phyloP scores from a whole-genome alignment of 2,888 invertebrate genomes.

The Drosophila monieri region DNA sequence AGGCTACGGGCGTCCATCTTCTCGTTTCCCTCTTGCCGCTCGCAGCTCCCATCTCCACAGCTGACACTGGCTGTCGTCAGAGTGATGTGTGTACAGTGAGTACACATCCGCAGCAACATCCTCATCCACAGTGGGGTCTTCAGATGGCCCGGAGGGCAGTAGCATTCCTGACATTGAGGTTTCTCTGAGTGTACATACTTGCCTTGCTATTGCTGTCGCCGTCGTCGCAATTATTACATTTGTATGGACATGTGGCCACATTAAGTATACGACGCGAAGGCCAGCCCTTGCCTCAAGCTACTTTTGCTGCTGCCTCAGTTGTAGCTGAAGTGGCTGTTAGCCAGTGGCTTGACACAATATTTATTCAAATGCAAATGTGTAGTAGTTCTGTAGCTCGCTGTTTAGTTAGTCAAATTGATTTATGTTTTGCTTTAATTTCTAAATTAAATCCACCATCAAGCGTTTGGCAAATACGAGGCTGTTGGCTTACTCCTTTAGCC shows the following conservation, averaged over 20 bases:
- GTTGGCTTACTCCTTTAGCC: constrained; percentile 28
- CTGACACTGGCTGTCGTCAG: constrained; percentile 35
- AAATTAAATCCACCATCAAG: constrained; percentile 51
- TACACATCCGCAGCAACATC: constrained; percentile 26
- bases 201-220: constrained; percentile 27
- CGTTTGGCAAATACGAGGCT: constrained; percentile 44
- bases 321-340: constrained; percentile 37
- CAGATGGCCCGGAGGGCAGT: constrained; percentile 32
- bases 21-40: background rate
- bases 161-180: constrained; percentile 62
- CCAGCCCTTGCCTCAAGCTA: constrained; percentile 48
- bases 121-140: constrained; percentile 22
- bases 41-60: constrained; percentile 2
- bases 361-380: constrained; percentile 49
- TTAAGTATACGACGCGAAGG: constrained; percentile 70
- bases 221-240: constrained; percentile 68
- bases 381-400: constrained; percentile 42
- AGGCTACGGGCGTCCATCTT: constrained; percentile 47
- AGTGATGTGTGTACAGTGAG: constrained; percentile 42
- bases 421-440: constrained; percentile 60
- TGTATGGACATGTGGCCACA: constrained; percentile 65
- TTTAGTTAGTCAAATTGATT: constrained; percentile 64
- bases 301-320: constrained; percentile 19
- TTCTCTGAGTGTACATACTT: constrained; percentile 46
- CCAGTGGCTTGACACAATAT: constrained; percentile 60